These are phyloP conservation scores for Caenorhabditis inopinata DNA, from an alignment of 1,140 invertebrate genomes.

Conservation along the genomic window DNA sequence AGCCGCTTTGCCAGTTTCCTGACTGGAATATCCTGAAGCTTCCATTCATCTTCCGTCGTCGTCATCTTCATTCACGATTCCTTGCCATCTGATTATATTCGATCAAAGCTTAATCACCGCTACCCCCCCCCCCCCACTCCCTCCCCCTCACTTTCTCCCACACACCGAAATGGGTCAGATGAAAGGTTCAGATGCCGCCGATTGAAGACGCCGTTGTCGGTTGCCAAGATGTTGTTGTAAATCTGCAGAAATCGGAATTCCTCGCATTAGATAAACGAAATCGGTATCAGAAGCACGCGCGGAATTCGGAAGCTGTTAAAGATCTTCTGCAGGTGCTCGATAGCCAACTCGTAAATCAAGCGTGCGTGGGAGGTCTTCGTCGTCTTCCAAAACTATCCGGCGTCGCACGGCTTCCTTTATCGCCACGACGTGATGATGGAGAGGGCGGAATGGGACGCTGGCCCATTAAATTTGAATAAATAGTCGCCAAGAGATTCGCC, in stretches of 20 bases:
- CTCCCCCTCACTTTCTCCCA: not conserved
- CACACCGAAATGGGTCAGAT: not conserved
- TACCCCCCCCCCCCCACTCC: not conserved
- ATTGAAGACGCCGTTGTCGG: not conserved
- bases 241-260: not conserved
- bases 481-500: not conserved
- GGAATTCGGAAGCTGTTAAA: slow-evolving; percentile 23
- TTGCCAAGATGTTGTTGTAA: not conserved
- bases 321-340: not conserved
- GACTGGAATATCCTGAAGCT: too few relatives aligned
- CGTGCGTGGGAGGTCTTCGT: slow-evolving; percentile 3
- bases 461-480: slow-evolving; percentile 33
- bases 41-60: too few relatives aligned
- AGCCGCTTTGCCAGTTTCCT: too few relatives aligned
- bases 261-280: too few relatives aligned
- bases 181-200: slow-evolving; percentile 20
- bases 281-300: not conserved
- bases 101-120: not conserved
- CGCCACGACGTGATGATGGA: not conserved
- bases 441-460: not conserved
- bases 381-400: not conserved
- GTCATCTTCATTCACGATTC: not conserved
- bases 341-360: not conserved
- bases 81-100: not conserved
- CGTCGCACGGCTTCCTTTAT: not conserved